Evolutionary conservation across 2,113 vertebrate genomes (phyloP).

Genomic region (Melozone crissalis): DNA sequence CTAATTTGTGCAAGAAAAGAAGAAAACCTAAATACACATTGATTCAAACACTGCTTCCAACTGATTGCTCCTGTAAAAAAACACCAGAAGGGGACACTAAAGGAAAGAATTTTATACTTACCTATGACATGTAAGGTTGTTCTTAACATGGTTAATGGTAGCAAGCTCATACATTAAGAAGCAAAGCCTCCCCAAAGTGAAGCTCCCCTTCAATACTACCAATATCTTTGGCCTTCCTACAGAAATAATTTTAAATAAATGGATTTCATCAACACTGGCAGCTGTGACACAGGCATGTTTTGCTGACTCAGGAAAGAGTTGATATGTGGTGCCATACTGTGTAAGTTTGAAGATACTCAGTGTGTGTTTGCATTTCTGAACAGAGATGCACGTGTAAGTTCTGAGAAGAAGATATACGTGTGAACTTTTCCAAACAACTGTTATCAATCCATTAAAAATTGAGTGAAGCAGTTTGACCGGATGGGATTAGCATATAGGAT

Average conservation of each 20-base stretch:
- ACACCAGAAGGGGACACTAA: not conserved
- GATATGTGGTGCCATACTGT: too few relatives aligned
- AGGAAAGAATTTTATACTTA: not conserved
- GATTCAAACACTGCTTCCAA: not conserved
- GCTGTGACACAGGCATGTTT: not conserved
- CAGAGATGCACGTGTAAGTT: not conserved
- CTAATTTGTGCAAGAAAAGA: not conserved
- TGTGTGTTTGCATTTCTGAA: not conserved
- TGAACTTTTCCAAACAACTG: not conserved
- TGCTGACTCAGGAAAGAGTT: not conserved
- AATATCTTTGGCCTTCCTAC: not conserved
- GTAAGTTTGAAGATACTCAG: not conserved
- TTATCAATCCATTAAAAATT: not conserved
- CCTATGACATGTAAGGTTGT: not conserved
- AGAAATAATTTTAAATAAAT: not conserved
- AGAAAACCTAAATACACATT: not conserved
- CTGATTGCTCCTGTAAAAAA: not conserved
- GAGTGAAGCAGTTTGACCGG: not conserved
- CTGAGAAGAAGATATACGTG: not conserved
- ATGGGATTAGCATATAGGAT: not conserved
- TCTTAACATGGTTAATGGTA: not conserved
- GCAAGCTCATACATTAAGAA: not conserved
- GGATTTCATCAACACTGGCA: not conserved
- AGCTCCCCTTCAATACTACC: not conserved
- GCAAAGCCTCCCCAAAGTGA: not conserved